These are phyloP conservation scores for Bos javanicus DNA, from an alignment of 2,113 vertebrate genomes.

Conservation along the genomic window DNA sequence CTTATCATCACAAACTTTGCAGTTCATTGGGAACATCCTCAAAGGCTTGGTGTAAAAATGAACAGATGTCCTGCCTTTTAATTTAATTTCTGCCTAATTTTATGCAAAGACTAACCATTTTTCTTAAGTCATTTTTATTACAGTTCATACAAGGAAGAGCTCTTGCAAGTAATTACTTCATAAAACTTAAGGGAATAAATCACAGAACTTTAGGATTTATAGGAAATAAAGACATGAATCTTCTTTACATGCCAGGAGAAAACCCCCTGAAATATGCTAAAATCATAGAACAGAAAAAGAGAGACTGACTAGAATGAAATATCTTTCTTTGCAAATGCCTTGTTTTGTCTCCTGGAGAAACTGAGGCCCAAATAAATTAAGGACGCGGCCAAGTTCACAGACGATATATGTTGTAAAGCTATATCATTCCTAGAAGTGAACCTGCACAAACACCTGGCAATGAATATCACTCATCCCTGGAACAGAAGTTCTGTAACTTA, in stretches of 20 bases:
- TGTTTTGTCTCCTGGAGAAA: neutral
- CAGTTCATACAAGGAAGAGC: slow-evolving; percentile 65
- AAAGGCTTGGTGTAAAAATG: slow-evolving; percentile 44
- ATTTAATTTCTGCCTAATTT: slow-evolving; percentile 72
- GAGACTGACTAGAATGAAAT: neutral
- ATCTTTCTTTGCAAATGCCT: neutral
- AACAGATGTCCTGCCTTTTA: slow-evolving; percentile 71
- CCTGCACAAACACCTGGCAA: neutral
- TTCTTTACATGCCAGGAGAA: slow-evolving; percentile 26
- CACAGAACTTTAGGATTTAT: slow-evolving; percentile 67
- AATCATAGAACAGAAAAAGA: neutral
- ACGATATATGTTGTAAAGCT: neutral
- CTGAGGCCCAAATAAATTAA: neutral
- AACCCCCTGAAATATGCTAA: slow-evolving; percentile 41
- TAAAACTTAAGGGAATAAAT: slow-evolving; percentile 71
- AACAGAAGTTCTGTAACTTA: neutral
- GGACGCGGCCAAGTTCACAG: neutral
- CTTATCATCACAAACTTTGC: neutral
- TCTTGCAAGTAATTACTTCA: slow-evolving; percentile 71
- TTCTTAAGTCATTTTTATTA: slow-evolving; percentile 75
- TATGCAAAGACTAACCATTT: slow-evolving; percentile 64
- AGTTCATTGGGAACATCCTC: neutral
- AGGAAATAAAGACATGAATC: slow-evolving; percentile 46
- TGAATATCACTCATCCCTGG: neutral
- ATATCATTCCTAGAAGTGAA: neutral